Percentiles rank a stretch among this genome's conserved stretches.
Evolutionary conservation across 2,113 vertebrate genomes (phyloP).

Genomic region (Tenrec ecaudatus): DNA sequence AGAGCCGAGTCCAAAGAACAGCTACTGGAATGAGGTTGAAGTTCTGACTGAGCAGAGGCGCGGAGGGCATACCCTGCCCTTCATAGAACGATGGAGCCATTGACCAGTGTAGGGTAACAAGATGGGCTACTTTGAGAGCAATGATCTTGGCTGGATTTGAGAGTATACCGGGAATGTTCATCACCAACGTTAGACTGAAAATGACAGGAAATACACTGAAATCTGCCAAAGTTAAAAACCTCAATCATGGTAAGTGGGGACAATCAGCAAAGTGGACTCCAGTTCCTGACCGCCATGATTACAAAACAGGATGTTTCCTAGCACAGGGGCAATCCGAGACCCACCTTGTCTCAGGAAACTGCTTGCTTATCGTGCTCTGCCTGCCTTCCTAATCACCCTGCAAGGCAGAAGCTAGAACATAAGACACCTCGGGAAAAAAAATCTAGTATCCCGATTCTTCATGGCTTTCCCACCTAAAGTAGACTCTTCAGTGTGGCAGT

Average conservation of each 20-base stretch:
- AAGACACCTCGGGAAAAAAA: conserved; percentile 71
- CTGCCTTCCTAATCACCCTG: conserved; percentile 16
- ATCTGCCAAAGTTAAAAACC: neutral
- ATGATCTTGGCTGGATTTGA: neutral
- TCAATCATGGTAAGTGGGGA: neutral
- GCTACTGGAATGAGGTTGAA: neutral
- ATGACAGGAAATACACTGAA: conserved; percentile 4
- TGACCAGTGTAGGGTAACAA: neutral
- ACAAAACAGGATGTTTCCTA: neutral
- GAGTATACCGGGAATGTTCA: neutral
- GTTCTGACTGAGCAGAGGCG: neutral
- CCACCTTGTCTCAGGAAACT: neutral
- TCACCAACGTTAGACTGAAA: conserved; percentile 30
- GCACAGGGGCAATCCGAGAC: neutral
- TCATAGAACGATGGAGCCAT: neutral
- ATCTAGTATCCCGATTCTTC: neutral
- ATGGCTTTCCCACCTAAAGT: neutral
- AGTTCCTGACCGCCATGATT: neutral
- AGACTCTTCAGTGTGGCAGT: neutral
- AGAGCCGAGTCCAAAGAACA: neutral
- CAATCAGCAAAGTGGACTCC: neutral
- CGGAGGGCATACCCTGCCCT: neutral
- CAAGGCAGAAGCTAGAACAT: conserved; percentile 51
- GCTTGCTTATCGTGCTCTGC: conserved; percentile 47
- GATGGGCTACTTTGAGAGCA: conserved; percentile 4